Conservation (phyloP, 2,113 vertebrate genomes). For the Chionomys nivalis region DNA sequence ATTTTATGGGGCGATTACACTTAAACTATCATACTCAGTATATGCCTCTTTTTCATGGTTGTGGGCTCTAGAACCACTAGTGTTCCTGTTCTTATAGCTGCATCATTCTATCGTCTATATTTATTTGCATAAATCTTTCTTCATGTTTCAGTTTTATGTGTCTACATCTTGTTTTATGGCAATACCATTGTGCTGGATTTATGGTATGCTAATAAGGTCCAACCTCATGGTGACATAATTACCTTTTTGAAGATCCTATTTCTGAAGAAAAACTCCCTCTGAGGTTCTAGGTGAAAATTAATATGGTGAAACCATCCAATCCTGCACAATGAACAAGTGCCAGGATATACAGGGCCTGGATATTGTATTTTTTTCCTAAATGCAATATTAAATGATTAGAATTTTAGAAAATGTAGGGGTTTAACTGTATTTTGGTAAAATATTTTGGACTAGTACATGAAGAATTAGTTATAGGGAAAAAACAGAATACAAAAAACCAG, state of each 20-base stretch:
- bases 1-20: neutral
- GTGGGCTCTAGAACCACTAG: neutral
- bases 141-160: neutral
- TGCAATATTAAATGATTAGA: neutral
- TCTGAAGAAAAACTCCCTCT: too few relatives aligned
- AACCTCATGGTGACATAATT: neutral
- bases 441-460: neutral
- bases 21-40: neutral
- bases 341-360: neutral
- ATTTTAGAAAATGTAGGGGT: neutral
- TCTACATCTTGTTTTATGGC: neutral
- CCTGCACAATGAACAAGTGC: accelerated
- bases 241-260: too few relatives aligned
- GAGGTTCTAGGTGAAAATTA: neutral
- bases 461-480: neutral
- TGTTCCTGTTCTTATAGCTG: neutral
- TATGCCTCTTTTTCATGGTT: neutral
- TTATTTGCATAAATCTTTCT: neutral
- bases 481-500: neutral
- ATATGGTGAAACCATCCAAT: neutral
- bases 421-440: neutral
- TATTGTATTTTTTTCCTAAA: neutral
- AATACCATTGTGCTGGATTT: neutral
- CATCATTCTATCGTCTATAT: neutral
- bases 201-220: neutral